Evolutionary conservation across 53 echinoderm and acorn worm species (phyloP).

Genomic region (Crossaster papposus): DNA sequence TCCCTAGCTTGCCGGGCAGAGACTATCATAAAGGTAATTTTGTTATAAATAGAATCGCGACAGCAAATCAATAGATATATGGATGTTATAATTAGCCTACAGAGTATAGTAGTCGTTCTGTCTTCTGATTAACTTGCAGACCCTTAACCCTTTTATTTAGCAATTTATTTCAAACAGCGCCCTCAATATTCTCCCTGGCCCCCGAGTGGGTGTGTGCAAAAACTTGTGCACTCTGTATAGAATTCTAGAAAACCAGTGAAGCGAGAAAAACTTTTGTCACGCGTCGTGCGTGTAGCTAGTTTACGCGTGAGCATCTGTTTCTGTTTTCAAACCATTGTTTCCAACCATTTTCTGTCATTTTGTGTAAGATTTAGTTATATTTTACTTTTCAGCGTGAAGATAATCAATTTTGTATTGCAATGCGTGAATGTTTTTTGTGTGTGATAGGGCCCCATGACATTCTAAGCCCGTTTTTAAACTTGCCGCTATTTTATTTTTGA

Average conservation of each 20-base stretch:
- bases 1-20: too few species aligned
- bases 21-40: too few species aligned
- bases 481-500: background rate
- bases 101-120: too few species aligned
- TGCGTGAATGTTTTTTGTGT: background rate
- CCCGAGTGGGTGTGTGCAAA: background rate
- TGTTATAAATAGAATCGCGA: too few species aligned
- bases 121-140: too few species aligned
- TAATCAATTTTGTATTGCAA: background rate
- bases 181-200: slow-evolving; percentile 21
- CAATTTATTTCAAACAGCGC: background rate
- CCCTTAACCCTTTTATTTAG: too few species aligned
- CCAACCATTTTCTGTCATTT: background rate
- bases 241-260: slow-evolving; percentile 39
- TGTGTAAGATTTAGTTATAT: background rate
- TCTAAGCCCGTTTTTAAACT: background rate
- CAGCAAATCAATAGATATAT: too few species aligned
- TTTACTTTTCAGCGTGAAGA: background rate
- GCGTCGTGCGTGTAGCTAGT: background rate
- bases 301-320: background rate
- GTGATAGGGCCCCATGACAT: background rate
- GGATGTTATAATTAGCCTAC: too few species aligned
- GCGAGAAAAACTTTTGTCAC: slow-evolving; percentile 22
- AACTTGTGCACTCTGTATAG: background rate
- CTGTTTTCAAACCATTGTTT: background rate